These are phyloP conservation scores for Tiaroga cobitis DNA, from an alignment of 2,797 vertebrate genomes.

Conservation along the genomic window DNA sequence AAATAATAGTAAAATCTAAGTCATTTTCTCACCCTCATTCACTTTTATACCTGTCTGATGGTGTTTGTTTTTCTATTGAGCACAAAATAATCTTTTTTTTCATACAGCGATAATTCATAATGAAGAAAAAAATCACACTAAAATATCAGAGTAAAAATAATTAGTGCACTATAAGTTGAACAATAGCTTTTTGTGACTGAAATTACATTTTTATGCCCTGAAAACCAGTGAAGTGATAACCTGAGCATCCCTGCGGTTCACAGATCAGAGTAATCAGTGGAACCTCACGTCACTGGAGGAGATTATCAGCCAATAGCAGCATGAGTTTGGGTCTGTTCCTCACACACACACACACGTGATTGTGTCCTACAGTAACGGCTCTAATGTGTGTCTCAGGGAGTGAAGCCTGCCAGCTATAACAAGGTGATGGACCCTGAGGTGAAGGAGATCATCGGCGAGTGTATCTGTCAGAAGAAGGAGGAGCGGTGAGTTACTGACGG, in stretches of 20 bases:
- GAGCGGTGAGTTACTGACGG: slow-evolving; percentile 86
- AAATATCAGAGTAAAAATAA: no score
- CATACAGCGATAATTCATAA: background rate
- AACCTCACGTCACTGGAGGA: background rate
- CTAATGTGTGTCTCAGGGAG: slow-evolving; percentile 80
- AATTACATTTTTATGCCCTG: background rate
- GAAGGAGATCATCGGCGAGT: slow-evolving; percentile 99
- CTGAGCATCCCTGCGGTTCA: background rate
- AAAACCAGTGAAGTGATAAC: background rate
- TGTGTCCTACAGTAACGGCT: background rate
- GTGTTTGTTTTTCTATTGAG: background rate
- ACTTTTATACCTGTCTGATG: background rate
- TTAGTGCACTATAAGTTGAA: background rate
- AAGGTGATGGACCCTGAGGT: slow-evolving; percentile 97
- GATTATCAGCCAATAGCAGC: background rate
- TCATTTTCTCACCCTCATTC: background rate
- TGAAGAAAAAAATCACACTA: background rate
- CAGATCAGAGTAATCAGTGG: background rate
- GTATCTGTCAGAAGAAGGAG: slow-evolving; percentile 98
- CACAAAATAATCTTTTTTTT: background rate
- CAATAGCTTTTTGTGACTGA: background rate
- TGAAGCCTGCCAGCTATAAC: slow-evolving; percentile 98
- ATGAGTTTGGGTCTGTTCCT: background rate
- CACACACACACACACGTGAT: background rate
- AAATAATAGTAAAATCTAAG: background rate